Evolutionary conservation across 2,797 vertebrate species (phyloP).

Genomic region (Danio aesculapii): DNA sequence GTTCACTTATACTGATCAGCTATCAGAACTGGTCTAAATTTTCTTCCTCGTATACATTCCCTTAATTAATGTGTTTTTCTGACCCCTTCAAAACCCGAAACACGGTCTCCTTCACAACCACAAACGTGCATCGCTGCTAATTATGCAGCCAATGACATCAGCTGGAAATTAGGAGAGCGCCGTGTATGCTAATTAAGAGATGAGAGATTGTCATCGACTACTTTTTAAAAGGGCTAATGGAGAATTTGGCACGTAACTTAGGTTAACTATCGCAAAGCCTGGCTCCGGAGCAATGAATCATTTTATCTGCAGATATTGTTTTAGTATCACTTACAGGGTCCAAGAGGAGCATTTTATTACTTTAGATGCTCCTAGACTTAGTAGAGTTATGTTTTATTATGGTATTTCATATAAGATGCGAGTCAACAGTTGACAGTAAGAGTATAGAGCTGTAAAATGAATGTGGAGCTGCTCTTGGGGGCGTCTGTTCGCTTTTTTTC

Average conservation of each 20-base stretch:
- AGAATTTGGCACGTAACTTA: constrained; percentile 25
- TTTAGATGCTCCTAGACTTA: background rate
- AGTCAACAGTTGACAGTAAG: background rate
- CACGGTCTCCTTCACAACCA: constrained; percentile 51
- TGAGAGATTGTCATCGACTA: constrained; percentile 44
- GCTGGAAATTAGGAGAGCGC: constrained; percentile 7
- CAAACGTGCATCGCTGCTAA: background rate
- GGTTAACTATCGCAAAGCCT: background rate
- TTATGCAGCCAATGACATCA: constrained; percentile 30
- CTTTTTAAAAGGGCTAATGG: constrained; percentile 39
- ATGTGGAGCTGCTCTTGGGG: background rate
- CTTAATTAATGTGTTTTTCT: constrained; percentile 67
- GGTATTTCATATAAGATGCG: background rate
- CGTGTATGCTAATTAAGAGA: constrained; percentile 35
- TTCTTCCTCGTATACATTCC: constrained; percentile 64
- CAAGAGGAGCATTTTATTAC: constrained; percentile 4
- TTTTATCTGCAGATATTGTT: constrained; percentile 7
- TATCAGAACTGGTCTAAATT: background rate
- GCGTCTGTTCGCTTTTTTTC: background rate
- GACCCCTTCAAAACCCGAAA: constrained; percentile 67
- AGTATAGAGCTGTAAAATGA: background rate
- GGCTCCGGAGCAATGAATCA: background rate
- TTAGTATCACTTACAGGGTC: background rate
- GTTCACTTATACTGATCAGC: background rate
- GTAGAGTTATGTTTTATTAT: background rate